These are phyloP conservation scores for Spinibarbus caldwelli DNA, from an alignment of 2,797 vertebrate genomes.

Conservation along the genomic window DNA sequence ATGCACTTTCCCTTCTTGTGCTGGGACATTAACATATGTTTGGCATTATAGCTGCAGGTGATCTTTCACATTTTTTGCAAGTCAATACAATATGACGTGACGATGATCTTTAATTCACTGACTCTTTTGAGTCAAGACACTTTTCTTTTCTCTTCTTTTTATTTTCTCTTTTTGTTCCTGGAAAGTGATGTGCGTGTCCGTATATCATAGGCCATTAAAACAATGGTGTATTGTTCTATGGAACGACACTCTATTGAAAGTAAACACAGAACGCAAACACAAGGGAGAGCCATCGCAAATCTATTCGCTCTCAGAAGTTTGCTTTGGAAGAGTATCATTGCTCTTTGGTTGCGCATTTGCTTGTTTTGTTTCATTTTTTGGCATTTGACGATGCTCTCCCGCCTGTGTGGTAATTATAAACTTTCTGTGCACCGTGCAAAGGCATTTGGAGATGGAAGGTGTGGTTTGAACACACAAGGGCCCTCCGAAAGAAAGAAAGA, in stretches of 20 bases:
- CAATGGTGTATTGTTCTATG: constrained; percentile 32
- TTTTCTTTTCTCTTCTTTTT: not conserved
- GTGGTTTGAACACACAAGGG: constrained; percentile 17
- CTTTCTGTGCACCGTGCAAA: constrained; percentile 25
- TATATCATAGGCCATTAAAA: constrained; percentile 7
- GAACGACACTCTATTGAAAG: constrained; percentile 3
- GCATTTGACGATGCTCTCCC: not conserved
- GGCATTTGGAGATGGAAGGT: constrained; percentile 42
- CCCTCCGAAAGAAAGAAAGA: not conserved
- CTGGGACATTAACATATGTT: not conserved
- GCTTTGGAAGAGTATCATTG: constrained; percentile 24
- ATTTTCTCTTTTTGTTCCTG: not conserved
- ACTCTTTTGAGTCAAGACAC: not conserved
- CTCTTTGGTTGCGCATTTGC: constrained; percentile 6
- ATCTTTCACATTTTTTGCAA: constrained; percentile 13
- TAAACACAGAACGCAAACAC: constrained; percentile 29
- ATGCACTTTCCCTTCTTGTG: not conserved
- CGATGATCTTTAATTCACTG: not conserved
- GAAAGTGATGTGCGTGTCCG: not conserved
- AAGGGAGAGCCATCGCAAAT: not conserved
- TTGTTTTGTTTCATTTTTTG: constrained; percentile 14
- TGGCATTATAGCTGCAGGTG: constrained; percentile 24
- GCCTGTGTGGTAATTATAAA: constrained; percentile 38
- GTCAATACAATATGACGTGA: not conserved
- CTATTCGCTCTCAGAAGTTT: not conserved